Conservation (phyloP, 2,888 invertebrate species). For the Troides helena region DNA sequence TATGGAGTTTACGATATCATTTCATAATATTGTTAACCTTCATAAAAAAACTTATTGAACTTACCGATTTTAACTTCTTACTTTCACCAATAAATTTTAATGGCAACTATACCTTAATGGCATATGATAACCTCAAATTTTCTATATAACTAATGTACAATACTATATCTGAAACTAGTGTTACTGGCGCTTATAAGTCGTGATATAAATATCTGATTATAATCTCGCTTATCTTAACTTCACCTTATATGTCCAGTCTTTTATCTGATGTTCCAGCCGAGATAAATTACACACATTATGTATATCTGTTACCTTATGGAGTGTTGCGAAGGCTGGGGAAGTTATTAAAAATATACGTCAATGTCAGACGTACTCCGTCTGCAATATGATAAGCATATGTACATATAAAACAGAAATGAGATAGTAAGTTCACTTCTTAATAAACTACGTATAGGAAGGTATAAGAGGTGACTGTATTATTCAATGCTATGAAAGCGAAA, state of each 20-base stretch:
- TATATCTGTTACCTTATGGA: constrained; percentile 5
- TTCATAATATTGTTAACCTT: too few relatives aligned
- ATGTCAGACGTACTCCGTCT: constrained; percentile 9
- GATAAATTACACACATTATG: constrained; percentile 21
- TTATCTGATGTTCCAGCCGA: constrained; percentile 6
- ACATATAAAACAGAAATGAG: too few relatives aligned
- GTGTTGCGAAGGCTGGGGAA: constrained; percentile 9
- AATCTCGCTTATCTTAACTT: constrained; percentile 14
- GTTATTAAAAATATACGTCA: constrained; percentile 24
- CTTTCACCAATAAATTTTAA: too few relatives aligned
- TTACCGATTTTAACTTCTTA: too few relatives aligned
- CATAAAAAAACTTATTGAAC: too few relatives aligned
- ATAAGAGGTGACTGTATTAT: too few relatives aligned
- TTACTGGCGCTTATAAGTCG: constrained; percentile 1
- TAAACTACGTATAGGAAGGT: too few relatives aligned
- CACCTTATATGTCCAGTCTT: constrained; percentile 17
- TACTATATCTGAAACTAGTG: not conserved
- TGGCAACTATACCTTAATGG: too few relatives aligned
- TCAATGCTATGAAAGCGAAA: too few relatives aligned
- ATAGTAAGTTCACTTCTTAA: too few relatives aligned
- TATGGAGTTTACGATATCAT: too few relatives aligned
- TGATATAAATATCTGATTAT: constrained; percentile 15
- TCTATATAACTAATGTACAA: not conserved
- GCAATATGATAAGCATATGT: not conserved
- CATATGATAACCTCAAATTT: too few relatives aligned